A percentile compares a stretch with the other conserved stretches of the same genome.
Evolutionary conservation across 1,140 invertebrate species (phyloP).

Genomic region (Nasonia longicornis): DNA sequence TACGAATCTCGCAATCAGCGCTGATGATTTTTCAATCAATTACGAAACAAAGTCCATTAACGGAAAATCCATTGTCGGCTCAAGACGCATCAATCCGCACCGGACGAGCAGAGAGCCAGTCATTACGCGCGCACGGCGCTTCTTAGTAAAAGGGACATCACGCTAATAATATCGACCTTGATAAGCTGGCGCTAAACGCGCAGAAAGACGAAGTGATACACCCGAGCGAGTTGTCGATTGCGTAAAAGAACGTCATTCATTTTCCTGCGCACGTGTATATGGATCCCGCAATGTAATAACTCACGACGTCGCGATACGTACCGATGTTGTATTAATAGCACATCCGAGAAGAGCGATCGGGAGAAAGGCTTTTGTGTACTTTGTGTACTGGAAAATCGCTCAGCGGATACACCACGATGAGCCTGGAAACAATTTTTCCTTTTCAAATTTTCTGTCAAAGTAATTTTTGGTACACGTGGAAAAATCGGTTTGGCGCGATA

Average conservation of each 20-base stretch:
- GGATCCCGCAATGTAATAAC: neutral
- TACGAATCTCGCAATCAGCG: neutral
- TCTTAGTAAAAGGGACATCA: constrained; percentile 8
- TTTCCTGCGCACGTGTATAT: neutral
- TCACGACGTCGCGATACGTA: neutral
- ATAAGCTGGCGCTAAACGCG: constrained; percentile 14
- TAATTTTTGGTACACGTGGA: too few species aligned
- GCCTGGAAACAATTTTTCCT: too few species aligned
- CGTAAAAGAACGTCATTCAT: constrained; percentile 19
- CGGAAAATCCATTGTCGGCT: neutral
- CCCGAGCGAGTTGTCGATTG: constrained; percentile 15
- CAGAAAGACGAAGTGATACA: neutral
- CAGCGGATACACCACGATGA: too few species aligned
- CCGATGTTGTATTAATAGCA: neutral
- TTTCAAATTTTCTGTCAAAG: too few species aligned
- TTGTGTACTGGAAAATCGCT: too few species aligned
- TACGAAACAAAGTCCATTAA: neutral
- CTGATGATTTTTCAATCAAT: neutral
- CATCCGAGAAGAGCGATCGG: neutral
- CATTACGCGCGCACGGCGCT: neutral
- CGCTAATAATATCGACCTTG: constrained; percentile 37
- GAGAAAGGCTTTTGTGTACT: too few species aligned
- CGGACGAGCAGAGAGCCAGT: too few species aligned
- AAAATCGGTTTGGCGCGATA: too few species aligned
- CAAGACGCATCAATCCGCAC: neutral